Evolutionary conservation across 2,888 invertebrate genomes (phyloP), one percentile per base, ranked within the genome.

Genomic region (Eretmocerus hayati): DNA sequence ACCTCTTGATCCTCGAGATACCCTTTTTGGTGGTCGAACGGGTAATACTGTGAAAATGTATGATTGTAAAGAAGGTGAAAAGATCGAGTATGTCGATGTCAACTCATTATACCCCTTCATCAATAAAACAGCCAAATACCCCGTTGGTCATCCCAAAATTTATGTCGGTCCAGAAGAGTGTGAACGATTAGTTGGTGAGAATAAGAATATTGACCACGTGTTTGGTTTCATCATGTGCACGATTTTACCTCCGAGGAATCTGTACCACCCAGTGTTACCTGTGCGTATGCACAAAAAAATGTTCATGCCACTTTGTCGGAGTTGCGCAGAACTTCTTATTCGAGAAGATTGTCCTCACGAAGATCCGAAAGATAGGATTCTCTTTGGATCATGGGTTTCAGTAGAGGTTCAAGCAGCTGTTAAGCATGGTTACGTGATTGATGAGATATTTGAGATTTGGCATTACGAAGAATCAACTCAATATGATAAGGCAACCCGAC

Each of bases 231-330:
- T 39, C 45, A 43, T 8, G 11, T 26, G 26, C 26, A 11, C 6
- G 11, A 50, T 64, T 23, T 40, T 62, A 20, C 58, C 59, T 13
- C 61, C 61, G 1, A 38, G 37, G 33, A 42, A 58, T 42, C 53
- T 52, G 23, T 68, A 58, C 45, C 60, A 62, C 26, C 66, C 67
- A 5, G 63, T 67, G 1, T 52, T 66, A 5, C 65, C 67, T 0
- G 48, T 52, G 5, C 54, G 56, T 45, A 57, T 61, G 30, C 56
- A 61, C 39, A 54, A 54, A 0, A 61, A 62, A 49, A 48, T 69
- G n/a, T 58, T 64, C 51, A 72, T 70, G 55, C 52, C 59, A 2
- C 48, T 72, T 3, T 71, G 70, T 57, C 52, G 58, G 9, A 57
- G 53, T 1, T 69, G 26, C 26, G 6, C 8, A 9, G 11, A 26